These are phyloP conservation scores for Microchrysa polita DNA, from an alignment of 2,888 invertebrate genomes.

Conservation along the genomic window DNA sequence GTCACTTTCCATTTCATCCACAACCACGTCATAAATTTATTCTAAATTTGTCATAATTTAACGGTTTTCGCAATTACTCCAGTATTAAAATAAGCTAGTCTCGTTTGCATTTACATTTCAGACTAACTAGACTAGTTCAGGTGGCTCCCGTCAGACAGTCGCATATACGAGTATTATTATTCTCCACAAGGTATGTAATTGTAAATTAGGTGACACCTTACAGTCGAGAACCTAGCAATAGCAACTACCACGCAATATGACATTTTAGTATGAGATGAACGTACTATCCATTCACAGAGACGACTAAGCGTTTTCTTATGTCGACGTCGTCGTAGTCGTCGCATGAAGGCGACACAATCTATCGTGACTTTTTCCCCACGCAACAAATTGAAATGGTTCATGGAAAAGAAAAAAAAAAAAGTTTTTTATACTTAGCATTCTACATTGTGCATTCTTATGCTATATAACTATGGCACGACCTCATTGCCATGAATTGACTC, in stretches of 20 bases:
- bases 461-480: neutral
- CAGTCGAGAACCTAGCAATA: no score
- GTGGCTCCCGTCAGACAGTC: neutral
- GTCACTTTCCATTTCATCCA: constrained; percentile 3
- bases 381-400: constrained; percentile 1
- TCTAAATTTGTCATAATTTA: neutral
- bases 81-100: neutral
- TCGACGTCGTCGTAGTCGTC: no score
- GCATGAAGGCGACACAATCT: neutral
- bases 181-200: neutral
- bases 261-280: neutral
- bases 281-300: neutral
- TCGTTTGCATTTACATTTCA: neutral
- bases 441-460: constrained; percentile 3
- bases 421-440: neutral
- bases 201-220: constrained; percentile 1
- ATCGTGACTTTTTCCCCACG: neutral
- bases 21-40: neutral
- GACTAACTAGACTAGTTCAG: neutral
- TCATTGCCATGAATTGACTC: neutral
- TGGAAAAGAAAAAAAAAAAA: no score
- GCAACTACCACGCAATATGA: neutral
- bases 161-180: neutral
- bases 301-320: constrained; percentile 11
- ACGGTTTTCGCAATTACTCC: neutral